Evolutionary conservation across 2,888 invertebrate species (phyloP).

Genomic region (Pollenia griseotomentosa): DNA sequence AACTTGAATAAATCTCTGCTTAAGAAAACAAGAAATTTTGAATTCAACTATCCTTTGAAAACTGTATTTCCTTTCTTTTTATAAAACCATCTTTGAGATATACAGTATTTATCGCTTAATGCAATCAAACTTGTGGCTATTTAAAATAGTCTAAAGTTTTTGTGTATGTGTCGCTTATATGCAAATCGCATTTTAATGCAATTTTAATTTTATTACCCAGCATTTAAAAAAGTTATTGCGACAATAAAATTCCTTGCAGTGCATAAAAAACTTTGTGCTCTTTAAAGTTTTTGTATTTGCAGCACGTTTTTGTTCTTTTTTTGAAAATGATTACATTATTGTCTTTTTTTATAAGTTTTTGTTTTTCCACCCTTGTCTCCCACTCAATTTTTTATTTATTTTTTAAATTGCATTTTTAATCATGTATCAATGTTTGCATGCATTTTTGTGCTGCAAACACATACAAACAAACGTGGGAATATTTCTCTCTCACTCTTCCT

Average conservation of each 20-base stretch:
- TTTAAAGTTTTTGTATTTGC: not conserved
- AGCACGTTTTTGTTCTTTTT: too few relatives aligned
- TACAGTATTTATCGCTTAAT: too few relatives aligned
- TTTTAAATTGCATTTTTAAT: conserved; percentile 54
- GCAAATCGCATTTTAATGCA: too few relatives aligned
- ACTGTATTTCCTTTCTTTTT: too few relatives aligned
- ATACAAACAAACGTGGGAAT: conserved; percentile 31
- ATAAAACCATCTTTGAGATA: too few relatives aligned
- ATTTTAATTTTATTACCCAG: too few relatives aligned
- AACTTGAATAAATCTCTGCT: too few relatives aligned
- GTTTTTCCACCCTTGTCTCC: conserved; percentile 10
- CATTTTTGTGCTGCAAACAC: not conserved
- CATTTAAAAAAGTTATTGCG: not conserved
- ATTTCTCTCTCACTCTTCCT: not conserved
- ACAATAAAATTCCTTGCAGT: not conserved
- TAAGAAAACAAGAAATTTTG: too few relatives aligned
- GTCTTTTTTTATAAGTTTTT: conserved; percentile 2
- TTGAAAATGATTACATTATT: not conserved
- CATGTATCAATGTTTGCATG: conserved; percentile 50
- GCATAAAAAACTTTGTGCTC: not conserved
- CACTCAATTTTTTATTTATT: not conserved
- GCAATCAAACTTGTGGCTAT: too few relatives aligned
- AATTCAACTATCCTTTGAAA: too few relatives aligned
- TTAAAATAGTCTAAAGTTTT: too few relatives aligned
- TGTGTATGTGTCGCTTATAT: too few relatives aligned